Evolutionary conservation across 2,888 invertebrate genomes (phyloP), one percentile per base, ranked within the genome.

Genomic region (Erynnis tages): DNA sequence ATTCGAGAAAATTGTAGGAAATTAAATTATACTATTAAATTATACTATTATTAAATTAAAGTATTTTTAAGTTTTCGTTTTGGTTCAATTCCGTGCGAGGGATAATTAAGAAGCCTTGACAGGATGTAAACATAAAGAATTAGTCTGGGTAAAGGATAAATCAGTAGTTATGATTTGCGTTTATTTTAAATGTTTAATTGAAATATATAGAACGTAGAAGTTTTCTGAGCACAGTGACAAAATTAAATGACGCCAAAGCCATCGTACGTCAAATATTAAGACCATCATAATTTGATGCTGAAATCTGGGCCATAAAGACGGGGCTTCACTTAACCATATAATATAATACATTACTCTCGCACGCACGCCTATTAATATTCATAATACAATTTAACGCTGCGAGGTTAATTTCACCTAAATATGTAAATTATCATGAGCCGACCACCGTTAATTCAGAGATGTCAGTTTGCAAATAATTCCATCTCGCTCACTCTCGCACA

Each of bases 371-470:
- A 89, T 88, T 89, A 88, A 89, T 88, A 89, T 89, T 89, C 88
- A 89, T 89, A 88, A 89, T 89, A 88, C 83, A 89, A 89, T 89
- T 87, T 86, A 87, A 83, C 86, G 79, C 73, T 73, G 74, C 81
- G 87, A 88, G 87, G 90, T 89, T 90, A 90, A 90, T 89, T 85
- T 87, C 81, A 83, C 89, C 90, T 89, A 89, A 90, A 90, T 90
- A 90, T 90, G 90, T 90, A 90, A 90, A 90, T 90, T 89, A 90
- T 90, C 87, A 90, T 89, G 87, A 88, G 84, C 88, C 86, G 89
- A 87, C 89, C 89, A 87, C 79, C 84, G 83, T 87, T 87, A 85
- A 85, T 88, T 84, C 77, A 65, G 78, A 84, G 82, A 84, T 85
- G 88, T 83, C 88, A 85, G 79, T 82, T 82, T 79, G 79, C 71